Conservation (phyloP, 2,113 vertebrate species). For the Microtus pennsylvanicus region DNA sequence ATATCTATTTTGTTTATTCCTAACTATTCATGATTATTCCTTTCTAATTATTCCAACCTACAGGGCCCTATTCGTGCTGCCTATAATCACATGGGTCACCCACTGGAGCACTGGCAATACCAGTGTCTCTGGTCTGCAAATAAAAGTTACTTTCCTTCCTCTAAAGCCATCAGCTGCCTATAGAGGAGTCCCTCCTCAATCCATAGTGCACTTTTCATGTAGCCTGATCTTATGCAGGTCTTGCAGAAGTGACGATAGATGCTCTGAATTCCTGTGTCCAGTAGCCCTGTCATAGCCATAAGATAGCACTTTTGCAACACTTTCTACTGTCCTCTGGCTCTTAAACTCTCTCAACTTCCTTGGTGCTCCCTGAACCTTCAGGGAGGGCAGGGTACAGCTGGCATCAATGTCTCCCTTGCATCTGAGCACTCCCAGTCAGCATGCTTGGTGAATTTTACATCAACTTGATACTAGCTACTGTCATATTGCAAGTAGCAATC, state of each 20-base stretch:
- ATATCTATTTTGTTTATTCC: neutral
- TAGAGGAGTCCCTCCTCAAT: neutral
- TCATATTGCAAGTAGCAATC: neutral
- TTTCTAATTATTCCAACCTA: neutral
- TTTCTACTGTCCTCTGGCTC: neutral
- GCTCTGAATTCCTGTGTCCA: neutral
- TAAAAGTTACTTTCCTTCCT: neutral
- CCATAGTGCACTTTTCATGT: neutral
- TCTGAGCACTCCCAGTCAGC: neutral
- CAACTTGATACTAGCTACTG: neutral
- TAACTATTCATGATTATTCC: neutral
- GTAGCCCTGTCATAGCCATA: neutral
- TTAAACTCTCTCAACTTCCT: neutral
- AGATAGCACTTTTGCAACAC: neutral
- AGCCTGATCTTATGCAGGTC: neutral
- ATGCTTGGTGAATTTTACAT: neutral
- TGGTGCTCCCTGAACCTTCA: neutral
- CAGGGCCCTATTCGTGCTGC: neutral
- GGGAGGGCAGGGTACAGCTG: neutral
- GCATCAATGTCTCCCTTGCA: neutral
- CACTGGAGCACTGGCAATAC: no score
- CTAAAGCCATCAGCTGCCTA: neutral
- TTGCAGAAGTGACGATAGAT: neutral
- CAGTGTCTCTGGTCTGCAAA: neutral
- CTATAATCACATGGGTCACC: neutral